Base-by-base conservation (phyloP, 2,888 invertebrate species). In the Athripsodes cinereus region DNA sequence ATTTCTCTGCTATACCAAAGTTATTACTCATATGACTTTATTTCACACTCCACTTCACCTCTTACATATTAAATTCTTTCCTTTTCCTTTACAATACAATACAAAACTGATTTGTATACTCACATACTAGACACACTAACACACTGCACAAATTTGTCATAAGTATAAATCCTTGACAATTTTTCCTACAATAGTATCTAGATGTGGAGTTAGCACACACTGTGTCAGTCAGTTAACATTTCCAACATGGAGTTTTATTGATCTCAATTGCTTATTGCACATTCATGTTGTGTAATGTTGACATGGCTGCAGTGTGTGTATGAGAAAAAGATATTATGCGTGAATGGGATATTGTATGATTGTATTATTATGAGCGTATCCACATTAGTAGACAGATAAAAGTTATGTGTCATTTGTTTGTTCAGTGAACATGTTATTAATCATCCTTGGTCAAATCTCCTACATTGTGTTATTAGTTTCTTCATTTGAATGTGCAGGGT, bases 401-500 rank as follows among this genome's bases (percentile, higher is more conserved):
- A n/a, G n/a, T n/a, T n/a, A n/a, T n/a, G n/a, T n/a, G n/a, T n/a
- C n/a, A n/a, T n/a, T n/a, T n/a, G n/a, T n/a, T n/a, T n/a, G n/a
- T n/a, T n/a, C n/a, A n/a, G n/a, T n/a, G n/a, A n/a, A n/a, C n/a
- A 26, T 26, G 26, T 26, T 26, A 3, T n/a, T 26, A 10, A 26
- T 26, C 26, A 26, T 26, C 26, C 26, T 26, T 26, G n/a, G 3
- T 26, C 26, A 26, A 26, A 6, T 6, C 10, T 44, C 18, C n/a
- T 13, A 53, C 26, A 54, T 54, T 40, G 48, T 20, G 19, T 47
- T 53, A 20, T 47, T 47, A 44, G 51, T 49, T 58, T 61, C 59
- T 64, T 62, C 54, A 52, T 62, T 64, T 64, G 61, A 59, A 62
- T 57, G 64, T 64, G 64, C 64, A 64, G 64, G 64, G 64, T 64